Conservation (phyloP, 2,113 vertebrate genomes). For the Lepisosteus oculatus region DNA sequence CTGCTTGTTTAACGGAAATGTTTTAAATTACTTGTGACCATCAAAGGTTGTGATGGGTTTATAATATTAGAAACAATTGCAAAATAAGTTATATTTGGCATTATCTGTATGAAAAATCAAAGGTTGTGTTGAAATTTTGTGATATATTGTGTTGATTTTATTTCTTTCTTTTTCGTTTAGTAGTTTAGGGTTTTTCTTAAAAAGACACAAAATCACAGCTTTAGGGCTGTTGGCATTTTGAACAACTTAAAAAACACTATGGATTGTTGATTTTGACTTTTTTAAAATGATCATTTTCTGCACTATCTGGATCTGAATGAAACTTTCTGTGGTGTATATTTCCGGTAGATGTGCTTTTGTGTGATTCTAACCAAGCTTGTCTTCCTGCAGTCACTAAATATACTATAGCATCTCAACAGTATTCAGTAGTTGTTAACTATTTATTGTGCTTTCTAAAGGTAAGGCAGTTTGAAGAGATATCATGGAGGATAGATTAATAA, state of each 20-base stretch:
- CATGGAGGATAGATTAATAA: constrained; percentile 54
- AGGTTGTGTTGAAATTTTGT: constrained; percentile 65
- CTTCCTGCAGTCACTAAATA: constrained; percentile 87
- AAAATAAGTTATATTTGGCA: constrained; percentile 71
- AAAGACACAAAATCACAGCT: constrained; percentile 50
- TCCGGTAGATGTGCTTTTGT: constrained; percentile 78
- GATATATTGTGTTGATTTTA: constrained; percentile 73
- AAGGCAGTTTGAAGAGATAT: constrained; percentile 68
- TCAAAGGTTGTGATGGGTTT: constrained; percentile 58
- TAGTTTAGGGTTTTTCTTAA: constrained; percentile 55
- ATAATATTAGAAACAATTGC: constrained; percentile 64
- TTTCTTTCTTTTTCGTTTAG: constrained; percentile 42
- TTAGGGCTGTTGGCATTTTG: constrained; percentile 73
- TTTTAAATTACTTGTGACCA: constrained; percentile 54
- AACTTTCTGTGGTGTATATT: constrained; percentile 81
- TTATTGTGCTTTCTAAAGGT: constrained; percentile 77
- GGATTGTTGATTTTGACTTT: constrained; percentile 78
- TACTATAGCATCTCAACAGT: constrained; percentile 78
- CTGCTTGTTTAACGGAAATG: constrained; percentile 57
- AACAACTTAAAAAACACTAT: constrained; percentile 67
- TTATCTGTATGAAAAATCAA: constrained; percentile 70
- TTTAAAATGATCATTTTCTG: constrained; percentile 75
- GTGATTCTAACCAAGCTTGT: constrained; percentile 87
- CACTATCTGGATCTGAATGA: constrained; percentile 87
- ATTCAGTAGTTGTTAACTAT: constrained; percentile 70